A percentile compares a stretch with the other conserved stretches of the same genome.
phyloP scores from a whole-genome alignment of 2,888 invertebrate species.

The Salticus scenicus region DNA sequence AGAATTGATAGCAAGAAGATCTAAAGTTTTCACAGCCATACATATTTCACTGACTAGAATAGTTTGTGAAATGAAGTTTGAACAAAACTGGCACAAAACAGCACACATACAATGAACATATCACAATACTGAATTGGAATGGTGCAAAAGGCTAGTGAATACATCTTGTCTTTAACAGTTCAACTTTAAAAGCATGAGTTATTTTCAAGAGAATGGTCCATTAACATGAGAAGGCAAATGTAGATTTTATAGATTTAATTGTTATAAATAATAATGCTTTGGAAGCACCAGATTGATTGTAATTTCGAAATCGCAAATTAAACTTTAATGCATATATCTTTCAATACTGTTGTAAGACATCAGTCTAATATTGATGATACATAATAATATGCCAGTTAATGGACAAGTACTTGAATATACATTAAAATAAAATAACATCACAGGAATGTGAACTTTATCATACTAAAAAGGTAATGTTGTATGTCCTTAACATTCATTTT shows the following conservation, averaged over 20 bases:
- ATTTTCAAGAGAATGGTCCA: neutral
- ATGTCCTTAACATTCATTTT: slow-evolving; percentile 31
- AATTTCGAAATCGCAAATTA: too few relatives aligned
- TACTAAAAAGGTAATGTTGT: slow-evolving; percentile 27
- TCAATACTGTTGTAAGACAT: neutral
- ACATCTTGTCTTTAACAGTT: neutral
- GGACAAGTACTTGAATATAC: slow-evolving; percentile 29
- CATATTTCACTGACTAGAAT: slow-evolving; percentile 44
- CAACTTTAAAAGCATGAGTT: neutral
- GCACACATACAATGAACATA: slow-evolving; percentile 27
- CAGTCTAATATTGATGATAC: slow-evolving; percentile 11
- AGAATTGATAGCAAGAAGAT: too few relatives aligned
- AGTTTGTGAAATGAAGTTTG: slow-evolving; percentile 29
- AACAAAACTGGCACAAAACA: slow-evolving; percentile 19
- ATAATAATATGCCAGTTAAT: neutral
- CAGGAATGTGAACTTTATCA: slow-evolving; percentile 52
- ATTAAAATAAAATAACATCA: slow-evolving; percentile 52
- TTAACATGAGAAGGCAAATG: neutral
- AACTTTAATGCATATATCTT: neutral
- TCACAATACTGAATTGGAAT: slow-evolving; percentile 9
- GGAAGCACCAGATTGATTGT: slow-evolving; percentile 23
- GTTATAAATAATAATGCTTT: too few relatives aligned
- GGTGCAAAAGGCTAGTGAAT: neutral
- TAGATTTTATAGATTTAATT: neutral
- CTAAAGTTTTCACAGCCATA: slow-evolving; percentile 17